Percentiles rank a stretch among this genome's conserved stretches.
Evolutionary conservation across 2,797 vertebrate species (phyloP).

Genomic region (Meriones psammophilus): DNA sequence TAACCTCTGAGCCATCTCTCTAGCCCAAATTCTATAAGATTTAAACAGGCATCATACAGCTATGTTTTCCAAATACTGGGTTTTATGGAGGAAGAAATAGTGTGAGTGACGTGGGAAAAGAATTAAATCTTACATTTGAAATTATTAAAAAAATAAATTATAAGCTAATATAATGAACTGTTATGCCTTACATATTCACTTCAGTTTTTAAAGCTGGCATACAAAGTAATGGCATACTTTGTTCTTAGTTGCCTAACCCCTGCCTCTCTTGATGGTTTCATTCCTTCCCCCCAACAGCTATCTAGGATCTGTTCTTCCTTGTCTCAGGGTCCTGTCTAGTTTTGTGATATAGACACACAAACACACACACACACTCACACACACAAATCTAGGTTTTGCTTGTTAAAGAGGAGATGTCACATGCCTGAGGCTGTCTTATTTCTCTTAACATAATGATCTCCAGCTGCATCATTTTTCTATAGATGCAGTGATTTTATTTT

Average conservation of each 20-base stretch:
- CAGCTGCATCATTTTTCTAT: neutral
- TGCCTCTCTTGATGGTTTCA: neutral
- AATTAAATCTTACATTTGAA: neutral
- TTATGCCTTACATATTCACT: neutral
- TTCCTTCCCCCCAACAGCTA: neutral
- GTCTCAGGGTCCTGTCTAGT: neutral
- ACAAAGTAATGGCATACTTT: neutral
- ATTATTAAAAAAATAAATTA: neutral
- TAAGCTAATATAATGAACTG: neutral
- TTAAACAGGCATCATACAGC: neutral
- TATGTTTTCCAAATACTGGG: conserved; percentile 10
- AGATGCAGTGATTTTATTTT: neutral
- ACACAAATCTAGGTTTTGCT: neutral
- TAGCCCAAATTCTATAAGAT: neutral
- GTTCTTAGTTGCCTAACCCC: neutral
- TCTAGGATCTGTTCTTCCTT: neutral
- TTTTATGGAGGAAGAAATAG: neutral
- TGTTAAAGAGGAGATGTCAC: neutral
- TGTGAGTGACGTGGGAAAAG: neutral
- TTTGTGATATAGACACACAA: neutral
- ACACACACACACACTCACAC: neutral
- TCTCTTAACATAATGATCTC: neutral
- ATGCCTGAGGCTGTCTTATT: neutral
- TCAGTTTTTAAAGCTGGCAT: neutral
- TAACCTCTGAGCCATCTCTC: too few species aligned